Base-by-base conservation (phyloP, 1,140 invertebrate genomes). In the Leptopilina clavipes region DNA sequence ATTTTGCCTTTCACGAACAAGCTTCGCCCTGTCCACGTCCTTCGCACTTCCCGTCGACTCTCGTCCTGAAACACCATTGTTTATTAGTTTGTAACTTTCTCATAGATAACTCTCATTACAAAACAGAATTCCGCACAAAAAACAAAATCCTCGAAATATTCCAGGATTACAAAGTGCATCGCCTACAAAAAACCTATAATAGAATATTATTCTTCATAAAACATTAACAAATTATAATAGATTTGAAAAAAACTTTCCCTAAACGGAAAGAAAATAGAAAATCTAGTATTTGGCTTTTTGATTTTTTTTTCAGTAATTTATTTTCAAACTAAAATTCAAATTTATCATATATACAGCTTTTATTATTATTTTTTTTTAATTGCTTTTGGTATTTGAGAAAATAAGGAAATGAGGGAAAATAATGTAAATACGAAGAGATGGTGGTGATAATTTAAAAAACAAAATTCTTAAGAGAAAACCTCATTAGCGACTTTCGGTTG, bases 1-100 rank as follows among this genome's bases (percentile, higher is more conserved):
- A 91, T 96, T 95, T 89, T 97, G 95, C 79, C 94, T 91, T 85
- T 97, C 96, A 82, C 95, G 93, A 76, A 94, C 92, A 84, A 93
- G 89, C 84, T 86, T 89, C 76, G 85, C 89, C 81, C 89, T 87
- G 83, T 90, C 89, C 82, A 89, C 83, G 74, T 89, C 88, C 83
- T 89, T 89, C 71, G 84, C 80, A 79, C 82, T 89, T 83, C 86
- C 88, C 75, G 83, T 79, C 59, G 87, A 83, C n/a, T 89, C 88
- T 75, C 88, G 88, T 83, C 86, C 88, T 89, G 81, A 40, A 84
- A 88, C 52, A 74, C 52, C 73, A 56, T 75, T 70, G 56, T 54
- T 12, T n/a, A 40, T 65, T 65, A 25, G 25, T 65, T 65, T 65
- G 25, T 31, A 65, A 65, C 59, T 65, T 65, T 65, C 59, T 65